phyloP scores from a whole-genome alignment of 1,140 invertebrate species.

The Zaprionus capensis region DNA sequence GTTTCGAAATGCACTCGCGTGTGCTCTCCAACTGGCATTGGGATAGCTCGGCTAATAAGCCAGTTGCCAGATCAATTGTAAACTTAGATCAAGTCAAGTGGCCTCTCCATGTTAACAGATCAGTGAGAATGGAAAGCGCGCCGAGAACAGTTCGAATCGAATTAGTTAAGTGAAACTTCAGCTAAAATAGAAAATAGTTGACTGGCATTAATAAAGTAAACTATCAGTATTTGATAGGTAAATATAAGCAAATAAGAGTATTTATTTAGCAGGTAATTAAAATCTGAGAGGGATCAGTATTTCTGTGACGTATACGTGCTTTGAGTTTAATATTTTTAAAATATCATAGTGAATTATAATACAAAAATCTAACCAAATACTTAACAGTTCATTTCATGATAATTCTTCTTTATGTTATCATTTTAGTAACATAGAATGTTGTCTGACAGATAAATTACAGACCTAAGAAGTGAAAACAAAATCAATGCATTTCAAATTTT shows the following conservation, averaged over 20 bases:
- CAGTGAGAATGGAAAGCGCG: constrained; percentile 27
- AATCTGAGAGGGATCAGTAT: background rate
- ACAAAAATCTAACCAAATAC: background rate
- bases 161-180: background rate
- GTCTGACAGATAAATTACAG: background rate
- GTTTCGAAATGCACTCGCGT: constrained; percentile 40
- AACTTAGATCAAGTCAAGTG: constrained; percentile 30
- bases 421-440: background rate
- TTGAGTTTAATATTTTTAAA: background rate
- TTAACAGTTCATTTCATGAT: background rate
- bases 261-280: background rate
- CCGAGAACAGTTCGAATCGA: constrained; percentile 17
- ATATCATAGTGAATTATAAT: background rate
- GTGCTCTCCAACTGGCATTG: constrained; percentile 26
- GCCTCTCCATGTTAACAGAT: constrained; percentile 5
- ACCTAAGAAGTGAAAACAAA: background rate
- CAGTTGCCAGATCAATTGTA: constrained; percentile 23
- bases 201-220: background rate
- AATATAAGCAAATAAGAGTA: background rate
- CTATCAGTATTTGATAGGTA: background rate
- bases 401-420: background rate
- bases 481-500: background rate
- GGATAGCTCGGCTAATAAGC: constrained; percentile 31
- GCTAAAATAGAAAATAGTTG: background rate
- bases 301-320: background rate